Base-by-base conservation (phyloP, 2,888 invertebrate species). In the Orthosia gothica region DNA sequence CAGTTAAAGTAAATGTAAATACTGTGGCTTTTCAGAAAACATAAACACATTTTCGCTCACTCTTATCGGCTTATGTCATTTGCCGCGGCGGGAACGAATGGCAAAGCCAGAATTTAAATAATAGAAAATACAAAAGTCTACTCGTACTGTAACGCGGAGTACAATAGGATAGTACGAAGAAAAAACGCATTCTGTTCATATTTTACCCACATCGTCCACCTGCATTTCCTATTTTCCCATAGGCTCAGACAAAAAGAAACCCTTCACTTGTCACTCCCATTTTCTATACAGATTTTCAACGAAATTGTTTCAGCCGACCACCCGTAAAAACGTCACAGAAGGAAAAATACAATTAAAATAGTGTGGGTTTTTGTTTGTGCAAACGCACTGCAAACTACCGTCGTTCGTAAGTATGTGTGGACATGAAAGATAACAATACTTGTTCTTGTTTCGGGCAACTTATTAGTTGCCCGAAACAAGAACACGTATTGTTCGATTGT, bases 21-120 rank as follows among this genome's bases (percentile, higher is more conserved):
- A 54, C 26, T n/a, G 23, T 45, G 15, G 20, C 20, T 57, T 50
- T 73, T 74, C 49, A 72, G 57, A 50, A 58, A 40, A 61, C 20
- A 54, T 59, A 20, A 11, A 20, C 5, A 20, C 32, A 18, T 45
- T 26, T 45, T 45, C 15, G 49, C 11, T 62, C 23, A 52, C 15
- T 32, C n/a, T n/a, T 57, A 12, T 40, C 1, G 7, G 47, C 23
- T 59, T 71, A 67, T 67, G 49, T 71, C 26, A n/a, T 62, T 61
- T 62, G 52, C 50, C 11, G 26, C 5, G 13, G 26, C 54, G 23
- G n/a, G 16, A 50, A 20, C 12, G 63, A 40, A 71, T 54, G 54
- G 49, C 49, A 54, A 67, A 63, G 50, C n/a, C 32, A 49, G 23
- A 61, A 57, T 18, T 12, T n/a, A 5, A 45, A 52, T 52, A 70